A percentile compares a stretch with the other conserved stretches of the same genome.
Conservation (phyloP, 1,140 invertebrate genomes). For the Leguminivora glycinivorella region DNA sequence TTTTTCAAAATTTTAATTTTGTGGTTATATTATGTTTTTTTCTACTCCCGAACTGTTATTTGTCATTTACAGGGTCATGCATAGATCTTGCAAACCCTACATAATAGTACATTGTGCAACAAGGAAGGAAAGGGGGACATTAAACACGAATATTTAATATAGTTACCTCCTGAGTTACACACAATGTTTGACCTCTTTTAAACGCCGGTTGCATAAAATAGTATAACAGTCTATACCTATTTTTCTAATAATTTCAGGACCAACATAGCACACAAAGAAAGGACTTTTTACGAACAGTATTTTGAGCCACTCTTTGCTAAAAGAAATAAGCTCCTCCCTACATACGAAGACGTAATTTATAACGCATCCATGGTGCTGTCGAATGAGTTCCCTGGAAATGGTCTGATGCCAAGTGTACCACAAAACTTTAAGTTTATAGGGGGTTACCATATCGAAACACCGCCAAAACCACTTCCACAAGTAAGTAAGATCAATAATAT, state of each 20-base stretch:
- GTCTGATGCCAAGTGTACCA: slow-evolving; percentile 22
- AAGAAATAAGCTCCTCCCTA: background rate
- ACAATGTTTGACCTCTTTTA: no score
- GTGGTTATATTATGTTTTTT: no score
- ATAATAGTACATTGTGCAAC: no score
- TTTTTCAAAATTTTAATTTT: no score
- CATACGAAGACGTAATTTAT: slow-evolving; percentile 26
- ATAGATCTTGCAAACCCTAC: no score
- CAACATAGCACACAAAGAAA: background rate
- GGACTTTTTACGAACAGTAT: background rate
- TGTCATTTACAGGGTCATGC: no score
- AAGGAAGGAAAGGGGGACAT: no score
- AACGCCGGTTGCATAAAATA: no score
- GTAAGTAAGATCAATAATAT: slow-evolving; percentile 14
- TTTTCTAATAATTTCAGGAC: background rate
- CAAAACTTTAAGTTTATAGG: slow-evolving; percentile 35
- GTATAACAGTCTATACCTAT: background rate
- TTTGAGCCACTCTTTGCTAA: slow-evolving; percentile 4
- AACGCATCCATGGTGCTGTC: slow-evolving; percentile 32
- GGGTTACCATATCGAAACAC: slow-evolving; percentile 33
- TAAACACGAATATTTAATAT: no score
- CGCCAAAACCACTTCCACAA: slow-evolving; percentile 28
- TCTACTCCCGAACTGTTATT: no score
- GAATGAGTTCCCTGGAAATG: slow-evolving; percentile 28
- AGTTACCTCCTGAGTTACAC: no score